These are phyloP conservation scores for Atta texana DNA, from an alignment of 1,140 invertebrate species.

Conservation along the genomic window DNA sequence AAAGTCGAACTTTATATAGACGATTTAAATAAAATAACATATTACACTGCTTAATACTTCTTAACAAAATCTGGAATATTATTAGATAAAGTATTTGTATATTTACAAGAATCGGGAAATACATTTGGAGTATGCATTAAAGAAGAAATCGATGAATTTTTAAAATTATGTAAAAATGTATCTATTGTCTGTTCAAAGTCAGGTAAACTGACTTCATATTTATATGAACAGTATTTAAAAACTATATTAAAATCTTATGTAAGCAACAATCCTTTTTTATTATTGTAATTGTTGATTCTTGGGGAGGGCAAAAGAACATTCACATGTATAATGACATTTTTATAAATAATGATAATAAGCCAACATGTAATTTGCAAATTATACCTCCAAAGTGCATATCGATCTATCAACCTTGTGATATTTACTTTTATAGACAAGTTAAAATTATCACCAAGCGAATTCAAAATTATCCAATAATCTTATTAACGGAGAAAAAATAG, in stretches of 20 bases:
- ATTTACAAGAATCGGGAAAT: background rate
- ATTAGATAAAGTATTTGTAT: constrained; percentile 37
- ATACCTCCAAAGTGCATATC: background rate
- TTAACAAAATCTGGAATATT: constrained; percentile 11
- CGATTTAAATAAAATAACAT: constrained; percentile 23
- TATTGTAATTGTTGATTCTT: background rate
- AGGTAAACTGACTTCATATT: background rate
- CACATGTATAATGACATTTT: background rate
- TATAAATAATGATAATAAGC: background rate
- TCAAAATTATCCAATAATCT: constrained; percentile 20
- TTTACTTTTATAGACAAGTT: background rate
- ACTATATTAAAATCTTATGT: background rate
- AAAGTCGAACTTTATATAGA: constrained; percentile 6
- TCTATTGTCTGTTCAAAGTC: constrained; percentile 5
- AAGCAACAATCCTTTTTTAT: background rate
- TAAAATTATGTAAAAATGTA: background rate
- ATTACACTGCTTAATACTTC: constrained; percentile 23
- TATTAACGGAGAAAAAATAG: background rate
- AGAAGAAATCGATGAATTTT: background rate
- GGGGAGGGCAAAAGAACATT: background rate
- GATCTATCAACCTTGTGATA: background rate
- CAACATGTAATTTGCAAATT: background rate
- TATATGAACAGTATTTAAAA: constrained; percentile 13
- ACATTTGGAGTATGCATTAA: constrained; percentile 11
- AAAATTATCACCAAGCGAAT: background rate